Base-by-base conservation (phyloP, 2,888 invertebrate species). In the Osmoderma eremita region DNA sequence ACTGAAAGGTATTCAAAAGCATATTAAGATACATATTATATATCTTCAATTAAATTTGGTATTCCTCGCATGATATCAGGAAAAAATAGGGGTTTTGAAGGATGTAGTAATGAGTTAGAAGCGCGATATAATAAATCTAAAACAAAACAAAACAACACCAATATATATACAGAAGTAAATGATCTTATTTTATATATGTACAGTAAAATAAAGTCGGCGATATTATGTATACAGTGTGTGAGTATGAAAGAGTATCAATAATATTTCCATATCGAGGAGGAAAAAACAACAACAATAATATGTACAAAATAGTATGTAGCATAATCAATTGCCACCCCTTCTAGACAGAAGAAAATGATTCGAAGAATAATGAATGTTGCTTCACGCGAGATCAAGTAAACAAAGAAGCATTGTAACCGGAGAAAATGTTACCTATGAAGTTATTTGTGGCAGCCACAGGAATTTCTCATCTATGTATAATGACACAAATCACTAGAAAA, bases 301-400 rank as follows among this genome's bases (percentile, higher is more conserved):
- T 61, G 58, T 61, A 61, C 58, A 61, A 61, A 61, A 61, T 20
- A 45, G 30, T 54, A 62, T 62, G 36, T 63, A 36, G 13, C 15
- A 18, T 50, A 65, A 68, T 71, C 72, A 71, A 71, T 73, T 73
- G 73, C 73, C 73, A 73, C 73, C 73, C 73, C 73, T 71, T 71
- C 67, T 49, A 39, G 17, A n/a, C n/a, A n/a, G 15, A 42, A 5
- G 41, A 42, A 42, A 18, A 24, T 6, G 13, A 12, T 18, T 39
- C 18, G 18, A 10, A 24, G 10, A 22, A 13, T 53, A 39, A 48
- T 54, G n/a, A 22, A 39, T 24, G 13, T 12, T 30, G 10, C 36
- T 61, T 30, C 3, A 20, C 20, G 20, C 12, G 10, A 20, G 6
- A 4, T 45, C 30, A 61, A 61, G 30, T 24, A 30, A 45, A 18